Conservation (phyloP, 2,113 vertebrate genomes). For the Willisornis vidua region DNA sequence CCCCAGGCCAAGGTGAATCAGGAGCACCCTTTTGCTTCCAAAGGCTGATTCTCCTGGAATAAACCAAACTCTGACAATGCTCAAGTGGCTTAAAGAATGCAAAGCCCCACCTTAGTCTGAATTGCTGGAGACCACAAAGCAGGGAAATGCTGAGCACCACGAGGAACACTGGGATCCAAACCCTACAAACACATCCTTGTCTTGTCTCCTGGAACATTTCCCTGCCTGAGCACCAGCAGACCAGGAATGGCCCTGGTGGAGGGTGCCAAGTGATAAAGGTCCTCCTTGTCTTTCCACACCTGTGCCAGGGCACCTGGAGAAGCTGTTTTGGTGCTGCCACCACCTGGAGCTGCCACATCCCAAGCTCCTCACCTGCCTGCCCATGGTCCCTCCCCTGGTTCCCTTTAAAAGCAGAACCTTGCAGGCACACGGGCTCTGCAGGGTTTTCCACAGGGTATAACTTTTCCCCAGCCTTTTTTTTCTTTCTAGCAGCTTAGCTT, state of each 20-base stretch:
- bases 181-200: neutral
- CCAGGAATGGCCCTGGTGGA: rapidly evolving
- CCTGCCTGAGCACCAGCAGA: neutral
- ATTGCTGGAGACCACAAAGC: rapidly evolving
- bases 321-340: conserved; percentile 3
- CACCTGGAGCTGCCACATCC: neutral
- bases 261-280: neutral
- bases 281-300: neutral
- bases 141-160: rapidly evolving
- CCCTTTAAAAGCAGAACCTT: neutral
- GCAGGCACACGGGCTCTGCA: neutral
- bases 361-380: rapidly evolving
- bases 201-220: neutral
- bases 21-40: neutral
- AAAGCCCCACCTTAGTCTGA: neutral
- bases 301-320: neutral
- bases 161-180: rapidly evolving
- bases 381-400: neutral
- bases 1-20: neutral
- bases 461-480: neutral
- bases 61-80: rapidly evolving
- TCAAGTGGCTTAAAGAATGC: rapidly evolving
- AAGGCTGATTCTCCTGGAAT: neutral
- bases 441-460: neutral
- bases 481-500: neutral